Evolutionary conservation across 2,888 invertebrate genomes (phyloP).

Genomic region (Epirrhoe alternata): DNA sequence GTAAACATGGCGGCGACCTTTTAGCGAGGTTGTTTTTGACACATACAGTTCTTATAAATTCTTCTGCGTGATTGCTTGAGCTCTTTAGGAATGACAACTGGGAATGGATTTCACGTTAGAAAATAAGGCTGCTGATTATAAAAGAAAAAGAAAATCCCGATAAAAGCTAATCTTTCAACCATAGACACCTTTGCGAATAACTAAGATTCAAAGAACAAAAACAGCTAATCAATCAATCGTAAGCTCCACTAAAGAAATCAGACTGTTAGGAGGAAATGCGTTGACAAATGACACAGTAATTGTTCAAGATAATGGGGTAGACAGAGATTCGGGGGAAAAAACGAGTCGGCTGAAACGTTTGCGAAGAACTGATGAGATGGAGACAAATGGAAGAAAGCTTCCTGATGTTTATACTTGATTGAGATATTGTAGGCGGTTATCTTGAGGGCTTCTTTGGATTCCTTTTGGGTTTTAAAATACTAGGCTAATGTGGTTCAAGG

Average conservation of each 20-base stretch:
- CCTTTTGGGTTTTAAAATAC: not conserved
- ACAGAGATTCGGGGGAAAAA: constrained; percentile 66
- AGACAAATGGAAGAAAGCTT: constrained; percentile 68
- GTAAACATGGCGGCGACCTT: constrained; percentile 23
- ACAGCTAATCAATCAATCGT: constrained; percentile 75
- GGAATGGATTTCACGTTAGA: too few species aligned
- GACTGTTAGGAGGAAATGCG: constrained; percentile 59
- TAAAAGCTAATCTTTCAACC: constrained; percentile 13
- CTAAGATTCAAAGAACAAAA: constrained; percentile 46
- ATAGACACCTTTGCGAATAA: constrained; percentile 38
- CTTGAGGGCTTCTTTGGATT: constrained; percentile 12
- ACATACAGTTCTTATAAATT: constrained; percentile 8
- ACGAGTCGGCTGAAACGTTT: constrained; percentile 69
- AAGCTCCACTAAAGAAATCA: constrained; percentile 73
- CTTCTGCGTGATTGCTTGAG: not conserved
- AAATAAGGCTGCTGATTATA: too few species aligned
- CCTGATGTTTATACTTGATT: constrained; percentile 58
- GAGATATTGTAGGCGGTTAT: constrained; percentile 29
- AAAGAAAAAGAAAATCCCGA: not conserved
- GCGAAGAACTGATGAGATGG: constrained; percentile 76
- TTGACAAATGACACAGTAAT: constrained; percentile 82
- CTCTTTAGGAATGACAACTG: too few species aligned
- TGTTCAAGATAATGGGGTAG: constrained; percentile 68
- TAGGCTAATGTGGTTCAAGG: not conserved
- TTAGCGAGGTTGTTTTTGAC: constrained; percentile 18